A percentile compares a stretch with the other conserved stretches of the same genome.
Evolutionary conservation across 2,888 invertebrate species (phyloP).

Genomic region (Hesperia comma): DNA sequence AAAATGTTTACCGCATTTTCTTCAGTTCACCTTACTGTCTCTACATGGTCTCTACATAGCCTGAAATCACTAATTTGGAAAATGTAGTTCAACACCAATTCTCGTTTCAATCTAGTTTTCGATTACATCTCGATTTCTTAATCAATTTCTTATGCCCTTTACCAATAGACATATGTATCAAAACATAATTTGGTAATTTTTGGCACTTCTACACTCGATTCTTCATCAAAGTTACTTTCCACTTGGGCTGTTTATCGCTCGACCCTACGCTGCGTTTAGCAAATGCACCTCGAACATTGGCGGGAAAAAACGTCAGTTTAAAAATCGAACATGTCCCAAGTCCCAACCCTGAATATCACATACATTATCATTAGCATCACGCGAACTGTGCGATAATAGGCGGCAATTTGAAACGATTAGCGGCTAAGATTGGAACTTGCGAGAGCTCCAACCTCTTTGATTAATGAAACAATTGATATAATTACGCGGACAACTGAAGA

Average conservation of each 20-base stretch:
- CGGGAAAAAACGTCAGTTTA: not conserved
- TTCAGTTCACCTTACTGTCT: too few species aligned
- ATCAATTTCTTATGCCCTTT: too few species aligned
- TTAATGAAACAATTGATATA: constrained; percentile 36
- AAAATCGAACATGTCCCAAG: constrained; percentile 1
- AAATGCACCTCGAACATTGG: not conserved
- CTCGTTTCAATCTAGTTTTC: too few species aligned
- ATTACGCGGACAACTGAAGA: constrained; percentile 4
- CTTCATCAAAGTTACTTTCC: not conserved
- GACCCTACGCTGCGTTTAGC: not conserved
- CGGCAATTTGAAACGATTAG: constrained; percentile 38
- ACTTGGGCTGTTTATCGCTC: not conserved
- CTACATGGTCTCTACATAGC: too few species aligned
- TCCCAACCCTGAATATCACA: constrained; percentile 16
- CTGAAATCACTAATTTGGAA: too few species aligned
- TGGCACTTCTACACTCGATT: too few species aligned
- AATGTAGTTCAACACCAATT: too few species aligned
- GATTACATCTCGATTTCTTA: too few species aligned
- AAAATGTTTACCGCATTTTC: too few species aligned
- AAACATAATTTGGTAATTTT: too few species aligned
- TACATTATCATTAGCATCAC: constrained; percentile 35
- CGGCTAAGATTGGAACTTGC: constrained; percentile 29
- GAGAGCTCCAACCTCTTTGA: constrained; percentile 23
- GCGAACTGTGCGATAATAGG: constrained; percentile 37
- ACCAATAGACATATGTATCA: too few species aligned